Conservation (phyloP, 2,888 invertebrate species). For the Idaea straminata region DNA sequence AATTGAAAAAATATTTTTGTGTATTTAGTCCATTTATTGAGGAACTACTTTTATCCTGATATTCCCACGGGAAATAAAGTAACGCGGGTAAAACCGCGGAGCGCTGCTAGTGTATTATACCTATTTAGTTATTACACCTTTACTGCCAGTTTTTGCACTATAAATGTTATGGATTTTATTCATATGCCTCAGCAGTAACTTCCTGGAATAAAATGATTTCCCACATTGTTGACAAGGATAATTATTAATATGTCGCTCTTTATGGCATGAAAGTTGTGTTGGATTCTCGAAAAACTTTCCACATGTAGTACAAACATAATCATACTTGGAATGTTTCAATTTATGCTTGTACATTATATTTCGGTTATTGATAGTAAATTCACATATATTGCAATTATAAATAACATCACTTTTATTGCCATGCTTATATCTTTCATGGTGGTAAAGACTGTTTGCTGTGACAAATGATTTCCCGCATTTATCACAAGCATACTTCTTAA, state of each 20-base stretch:
- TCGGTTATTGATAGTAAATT: conserved; percentile 40
- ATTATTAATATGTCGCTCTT: conserved; percentile 40
- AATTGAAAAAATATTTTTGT: no score
- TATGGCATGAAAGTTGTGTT: conserved; percentile 47
- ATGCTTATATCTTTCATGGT: conserved; percentile 52
- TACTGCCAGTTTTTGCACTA: no score
- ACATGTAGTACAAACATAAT: conserved; percentile 51
- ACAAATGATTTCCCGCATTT: conserved; percentile 57
- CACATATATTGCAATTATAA: conserved; percentile 53
- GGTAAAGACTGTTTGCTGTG: conserved; percentile 52
- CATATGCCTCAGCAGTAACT: not conserved
- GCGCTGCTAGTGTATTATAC: no score
- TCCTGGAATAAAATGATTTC: not conserved
- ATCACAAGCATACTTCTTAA: conserved; percentile 56
- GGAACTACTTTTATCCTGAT: no score
- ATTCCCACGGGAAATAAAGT: no score
- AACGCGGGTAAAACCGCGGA: no score
- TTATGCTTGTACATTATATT: conserved; percentile 44
- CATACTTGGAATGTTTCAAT: conserved; percentile 45
- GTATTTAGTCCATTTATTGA: no score
- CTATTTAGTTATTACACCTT: no score
- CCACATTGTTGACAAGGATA: not conserved
- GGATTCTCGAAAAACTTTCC: conserved; percentile 52
- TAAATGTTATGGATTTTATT: not conserved
- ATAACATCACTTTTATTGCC: conserved; percentile 29